phyloP scores from a whole-genome alignment of 2,797 vertebrate species.

The Valencia hispanica region DNA sequence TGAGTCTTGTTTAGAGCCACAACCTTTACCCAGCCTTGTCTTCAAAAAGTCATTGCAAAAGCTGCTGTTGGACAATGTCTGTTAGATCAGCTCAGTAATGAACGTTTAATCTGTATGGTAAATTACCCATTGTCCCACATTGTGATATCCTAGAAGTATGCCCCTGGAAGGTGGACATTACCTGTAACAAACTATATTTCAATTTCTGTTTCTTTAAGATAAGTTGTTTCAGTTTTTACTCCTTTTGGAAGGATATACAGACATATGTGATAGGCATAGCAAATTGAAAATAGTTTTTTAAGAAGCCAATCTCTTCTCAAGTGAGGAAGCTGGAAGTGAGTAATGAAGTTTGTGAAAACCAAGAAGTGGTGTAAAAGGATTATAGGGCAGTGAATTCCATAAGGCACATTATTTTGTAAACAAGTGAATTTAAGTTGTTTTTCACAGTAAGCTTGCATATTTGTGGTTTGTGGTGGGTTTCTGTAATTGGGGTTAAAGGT shows the following conservation, averaged over 20 bases:
- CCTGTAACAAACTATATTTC: background rate
- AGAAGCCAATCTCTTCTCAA: slow-evolving; percentile 5
- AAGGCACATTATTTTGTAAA: slow-evolving; percentile 81
- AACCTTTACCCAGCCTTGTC: background rate
- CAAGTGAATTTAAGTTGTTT: slow-evolving; percentile 82
- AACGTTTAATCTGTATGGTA: background rate
- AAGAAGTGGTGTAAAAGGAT: slow-evolving; percentile 23
- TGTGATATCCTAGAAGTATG: too few relatives aligned
- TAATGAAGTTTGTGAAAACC: slow-evolving; percentile 27
- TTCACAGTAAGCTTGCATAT: slow-evolving; percentile 75
- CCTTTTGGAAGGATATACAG: background rate
- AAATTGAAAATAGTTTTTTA: background rate
- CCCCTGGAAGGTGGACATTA: background rate
- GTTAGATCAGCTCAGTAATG: background rate
- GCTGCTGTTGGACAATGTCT: background rate
- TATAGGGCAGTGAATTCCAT: slow-evolving; percentile 46
- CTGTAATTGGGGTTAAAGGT: slow-evolving; percentile 76
- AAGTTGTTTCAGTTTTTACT: background rate
- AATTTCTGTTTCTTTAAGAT: background rate
- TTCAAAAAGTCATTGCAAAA: background rate
- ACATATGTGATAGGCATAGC: background rate
- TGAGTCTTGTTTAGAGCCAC: background rate
- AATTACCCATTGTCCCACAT: background rate
- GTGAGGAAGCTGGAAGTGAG: slow-evolving; percentile 33
- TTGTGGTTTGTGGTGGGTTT: slow-evolving; percentile 74